Percentiles rank a stretch among this genome's conserved stretches.
These are phyloP conservation scores for Microtus ochrogaster DNA, from an alignment of 2,113 vertebrate genomes.

Conservation along the genomic window DNA sequence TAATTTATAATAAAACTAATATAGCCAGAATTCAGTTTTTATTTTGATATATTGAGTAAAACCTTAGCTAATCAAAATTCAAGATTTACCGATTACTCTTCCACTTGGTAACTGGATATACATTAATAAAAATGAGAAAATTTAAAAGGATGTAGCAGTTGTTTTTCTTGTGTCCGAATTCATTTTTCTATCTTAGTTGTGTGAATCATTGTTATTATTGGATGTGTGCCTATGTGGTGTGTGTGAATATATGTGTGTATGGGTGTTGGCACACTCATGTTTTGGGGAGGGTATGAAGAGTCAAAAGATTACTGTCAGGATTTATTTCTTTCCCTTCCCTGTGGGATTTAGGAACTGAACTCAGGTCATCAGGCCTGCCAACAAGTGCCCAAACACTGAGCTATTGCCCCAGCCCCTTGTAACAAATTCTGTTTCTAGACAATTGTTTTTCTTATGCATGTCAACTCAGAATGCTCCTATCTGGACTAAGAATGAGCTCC, in stretches of 20 bases:
- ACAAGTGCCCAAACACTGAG: not conserved
- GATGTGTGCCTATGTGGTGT: not conserved
- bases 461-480: not conserved
- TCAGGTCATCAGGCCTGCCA: not conserved
- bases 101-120: not conserved
- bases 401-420: not conserved
- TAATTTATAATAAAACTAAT: conserved; percentile 13
- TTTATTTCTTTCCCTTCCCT: not conserved
- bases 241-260: not conserved
- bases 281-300: too few species aligned
- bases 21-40: not conserved
- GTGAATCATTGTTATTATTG: not conserved
- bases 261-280: not conserved
- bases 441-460: not conserved
- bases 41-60: conserved; percentile 13
- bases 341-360: not conserved
- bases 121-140: not conserved
- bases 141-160: not conserved
- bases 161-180: not conserved
- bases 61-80: not conserved
- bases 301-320: not conserved
- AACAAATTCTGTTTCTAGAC: not conserved
- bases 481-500: not conserved
- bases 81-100: not conserved
- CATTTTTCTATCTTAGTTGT: not conserved